Evolutionary conservation across 2,113 vertebrate genomes (phyloP), one percentile per base, ranked within the genome.

Genomic region (Vanacampus margaritifer): DNA sequence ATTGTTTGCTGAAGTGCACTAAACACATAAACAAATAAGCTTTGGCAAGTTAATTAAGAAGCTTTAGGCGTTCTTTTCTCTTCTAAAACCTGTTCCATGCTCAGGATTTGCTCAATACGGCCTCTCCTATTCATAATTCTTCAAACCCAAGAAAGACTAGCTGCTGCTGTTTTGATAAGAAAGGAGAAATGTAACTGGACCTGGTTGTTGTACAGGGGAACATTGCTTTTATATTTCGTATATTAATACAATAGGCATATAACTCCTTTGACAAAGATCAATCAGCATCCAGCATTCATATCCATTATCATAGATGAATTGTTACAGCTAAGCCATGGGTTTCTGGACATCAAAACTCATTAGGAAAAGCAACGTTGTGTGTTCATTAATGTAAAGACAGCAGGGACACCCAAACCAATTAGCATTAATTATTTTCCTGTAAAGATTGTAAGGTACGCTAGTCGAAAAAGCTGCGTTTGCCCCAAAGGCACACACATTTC

Each of bases 1-100:
- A 76, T 70, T 67, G 51, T 72, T 79, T 81, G 65, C 68, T 58
- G n/a, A 78, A 71, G 28, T 69, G 72, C 67, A 37, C 64, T 69
- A 57, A 58, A 32, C 11, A 62, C 72, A 61, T 35, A 45, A 48
- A 53, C 73, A 69, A 67, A 70, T 54, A 57, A n/a, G 36, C 63
- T 73, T 50, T 37, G 62, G 60, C 41, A 39, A 74, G 62, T 69
- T 77, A 65, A 80, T 76, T 82, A 74, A 72, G 61, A 68, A 67
- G 58, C 73, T 64, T 2, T 17, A 26, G 39, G 39, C 43, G 21
- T 39, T 59, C 62, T 68, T 57, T 65, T 70, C 35, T 28, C 32
- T 19, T 74, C 32, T 23, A 53, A 79, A 69, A 69, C 39, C 53
- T 54, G 72, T 81, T 21, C 21, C 39, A 35, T 12, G 4, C 43